Percentiles rank a stretch among this genome's conserved stretches.
phyloP scores from a whole-genome alignment of 1,140 invertebrate genomes.

The Ceratina australensis region DNA sequence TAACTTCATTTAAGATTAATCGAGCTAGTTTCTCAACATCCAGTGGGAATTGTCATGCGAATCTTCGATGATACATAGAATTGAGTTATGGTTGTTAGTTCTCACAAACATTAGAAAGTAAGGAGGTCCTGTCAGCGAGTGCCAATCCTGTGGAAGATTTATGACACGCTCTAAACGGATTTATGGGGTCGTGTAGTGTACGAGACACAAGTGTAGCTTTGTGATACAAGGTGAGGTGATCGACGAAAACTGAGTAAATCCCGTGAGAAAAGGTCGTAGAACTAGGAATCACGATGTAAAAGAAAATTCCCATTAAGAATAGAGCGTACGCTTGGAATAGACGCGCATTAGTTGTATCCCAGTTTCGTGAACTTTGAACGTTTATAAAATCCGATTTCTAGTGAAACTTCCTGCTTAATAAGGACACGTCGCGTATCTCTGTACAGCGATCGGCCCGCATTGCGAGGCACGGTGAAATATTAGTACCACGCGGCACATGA shows the following conservation, averaged over 20 bases:
- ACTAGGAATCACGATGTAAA: too few relatives aligned
- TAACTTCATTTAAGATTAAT: background rate
- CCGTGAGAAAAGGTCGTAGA: background rate
- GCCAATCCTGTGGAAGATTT: background rate
- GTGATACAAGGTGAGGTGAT: background rate
- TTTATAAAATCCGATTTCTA: slow-evolving; percentile 4
- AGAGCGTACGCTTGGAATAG: background rate
- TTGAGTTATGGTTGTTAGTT: background rate
- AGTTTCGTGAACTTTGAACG: background rate
- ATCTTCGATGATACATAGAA: too few relatives aligned
- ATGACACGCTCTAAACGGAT: background rate
- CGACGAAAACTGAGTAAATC: background rate
- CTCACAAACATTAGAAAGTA: background rate
- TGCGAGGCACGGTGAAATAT: slow-evolving; percentile 12
- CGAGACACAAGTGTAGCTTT: background rate
- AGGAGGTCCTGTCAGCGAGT: background rate
- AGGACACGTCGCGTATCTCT: slow-evolving; percentile 5
- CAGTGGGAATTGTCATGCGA: background rate
- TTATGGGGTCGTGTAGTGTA: background rate
- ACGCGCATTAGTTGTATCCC: background rate
- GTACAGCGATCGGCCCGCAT: slow-evolving; percentile 30
- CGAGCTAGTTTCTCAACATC: background rate
- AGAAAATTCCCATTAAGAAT: background rate
- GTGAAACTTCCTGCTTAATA: slow-evolving; percentile 30
- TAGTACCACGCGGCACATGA: background rate